Evolutionary conservation across 2,113 vertebrate genomes (phyloP).

Genomic region (Megaceryle maxima): DNA sequence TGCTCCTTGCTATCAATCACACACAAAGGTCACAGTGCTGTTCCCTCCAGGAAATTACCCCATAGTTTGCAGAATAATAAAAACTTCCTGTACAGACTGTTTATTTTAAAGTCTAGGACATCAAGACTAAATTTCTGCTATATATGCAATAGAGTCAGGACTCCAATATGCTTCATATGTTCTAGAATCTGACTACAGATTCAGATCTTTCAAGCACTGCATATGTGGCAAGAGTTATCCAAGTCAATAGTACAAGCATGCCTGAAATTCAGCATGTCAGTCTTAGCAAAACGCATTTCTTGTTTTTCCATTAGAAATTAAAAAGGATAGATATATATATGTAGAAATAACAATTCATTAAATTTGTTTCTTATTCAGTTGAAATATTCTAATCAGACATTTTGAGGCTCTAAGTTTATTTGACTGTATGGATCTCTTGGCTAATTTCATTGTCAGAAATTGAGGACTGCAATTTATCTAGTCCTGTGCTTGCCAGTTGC

Average conservation of each 20-base stretch:
- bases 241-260: background rate
- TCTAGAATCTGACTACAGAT: background rate
- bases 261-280: background rate
- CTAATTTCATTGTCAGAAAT: background rate
- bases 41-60: background rate
- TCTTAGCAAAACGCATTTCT: background rate
- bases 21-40: background rate
- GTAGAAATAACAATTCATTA: background rate
- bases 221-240: background rate
- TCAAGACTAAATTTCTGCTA: background rate
- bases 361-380: background rate
- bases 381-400: background rate
- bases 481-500: background rate
- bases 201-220: background rate
- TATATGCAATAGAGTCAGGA: background rate
- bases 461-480: background rate
- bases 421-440: background rate
- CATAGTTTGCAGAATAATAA: background rate
- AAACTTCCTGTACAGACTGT: background rate
- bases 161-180: background rate
- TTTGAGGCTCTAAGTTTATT: background rate
- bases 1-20: background rate
- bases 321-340: background rate
- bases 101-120: background rate
- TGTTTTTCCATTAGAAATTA: background rate